Conservation (phyloP, 2,888 invertebrate genomes). For the Macropis europaea region DNA sequence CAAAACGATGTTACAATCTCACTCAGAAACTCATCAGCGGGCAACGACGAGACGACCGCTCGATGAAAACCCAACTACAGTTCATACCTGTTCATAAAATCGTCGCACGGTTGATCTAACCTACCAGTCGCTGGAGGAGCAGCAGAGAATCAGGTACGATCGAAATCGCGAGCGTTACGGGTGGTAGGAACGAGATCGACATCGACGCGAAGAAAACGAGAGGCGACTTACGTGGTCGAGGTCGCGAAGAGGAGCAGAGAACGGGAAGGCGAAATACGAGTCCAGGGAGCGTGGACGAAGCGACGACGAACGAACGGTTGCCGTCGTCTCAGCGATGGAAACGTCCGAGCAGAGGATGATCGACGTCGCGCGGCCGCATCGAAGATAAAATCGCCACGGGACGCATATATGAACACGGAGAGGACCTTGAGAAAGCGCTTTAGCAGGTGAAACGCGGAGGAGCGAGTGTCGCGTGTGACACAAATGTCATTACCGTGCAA, state of each 20-base stretch:
- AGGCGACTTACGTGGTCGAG: slow-evolving; percentile 35
- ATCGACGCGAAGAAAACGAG: background rate
- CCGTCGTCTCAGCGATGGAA: background rate
- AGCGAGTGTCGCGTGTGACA: slow-evolving; percentile 48
- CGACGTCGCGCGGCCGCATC: slow-evolving; percentile 1
- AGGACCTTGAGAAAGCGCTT: slow-evolving; percentile 52
- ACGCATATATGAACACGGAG: slow-evolving; percentile 31
- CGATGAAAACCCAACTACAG: background rate
- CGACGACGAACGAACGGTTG: background rate
- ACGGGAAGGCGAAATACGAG: background rate
- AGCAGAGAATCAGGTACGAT: background rate
- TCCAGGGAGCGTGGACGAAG: slow-evolving; percentile 21
- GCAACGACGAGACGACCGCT: background rate
- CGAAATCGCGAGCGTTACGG: background rate
- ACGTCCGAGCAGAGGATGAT: slow-evolving; percentile 11
- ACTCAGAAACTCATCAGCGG: background rate
- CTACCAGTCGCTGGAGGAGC: background rate
- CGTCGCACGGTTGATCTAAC: slow-evolving; percentile 25
- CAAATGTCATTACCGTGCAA: slow-evolving; percentile 66
- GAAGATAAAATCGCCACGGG: slow-evolving; percentile 15
- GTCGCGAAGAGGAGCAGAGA: slow-evolving; percentile 4
- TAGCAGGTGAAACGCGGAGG: slow-evolving; percentile 46
- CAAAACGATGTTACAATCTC: background rate
- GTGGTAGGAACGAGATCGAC: slow-evolving; percentile 6
- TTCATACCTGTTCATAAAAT: background rate